Evolutionary conservation across 1,140 invertebrate species (phyloP), one percentile per base, ranked within the genome.

Genomic region (Cherax destructor): DNA sequence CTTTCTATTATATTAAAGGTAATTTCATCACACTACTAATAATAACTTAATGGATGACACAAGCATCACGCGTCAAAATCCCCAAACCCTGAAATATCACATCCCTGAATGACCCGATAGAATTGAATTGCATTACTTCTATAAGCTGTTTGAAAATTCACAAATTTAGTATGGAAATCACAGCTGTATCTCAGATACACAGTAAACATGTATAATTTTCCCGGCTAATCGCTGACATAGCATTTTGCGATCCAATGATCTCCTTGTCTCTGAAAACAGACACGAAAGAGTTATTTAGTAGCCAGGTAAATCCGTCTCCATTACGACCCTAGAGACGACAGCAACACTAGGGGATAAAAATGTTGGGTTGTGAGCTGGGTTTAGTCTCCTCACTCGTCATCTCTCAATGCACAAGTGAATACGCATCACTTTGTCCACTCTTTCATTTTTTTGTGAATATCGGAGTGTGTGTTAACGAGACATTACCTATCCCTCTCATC

Each of bases 191-290:
- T 65, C 61, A 65, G 5, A 65, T 65, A 65, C 61, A 65, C 61
- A 21, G 61, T 65, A 65, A 65, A 65, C 61, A 65, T 65, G 61
- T 65, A 65, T 65, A 65, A 65, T 65, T 65, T 65, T 65, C 61
- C 61, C 5, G 61, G 21, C 21, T 65, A 65, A 65, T 65, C 61
- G 13, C 61, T 65, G 6, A 65, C 18, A 18, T 65, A 65, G 18
- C 61, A 65, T 65, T 65, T 65, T 65, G 21, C 61, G 21, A 65
- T 65, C 61, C 61, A 21, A 16, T 65, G 61, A 65, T 65, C 61
- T 65, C 61, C 16, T 65, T 65, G 61, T 65, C 61, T 65, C 61
- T 65, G 21, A 65, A 65, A 65, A 6, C 61, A 65, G 61, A 65
- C 7, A 5, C 21, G 21, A 16, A 65, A 11, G 61, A 65, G 16